Evolutionary conservation across 2,113 vertebrate species (phyloP).

Genomic region (Pangasianodon gigas): DNA sequence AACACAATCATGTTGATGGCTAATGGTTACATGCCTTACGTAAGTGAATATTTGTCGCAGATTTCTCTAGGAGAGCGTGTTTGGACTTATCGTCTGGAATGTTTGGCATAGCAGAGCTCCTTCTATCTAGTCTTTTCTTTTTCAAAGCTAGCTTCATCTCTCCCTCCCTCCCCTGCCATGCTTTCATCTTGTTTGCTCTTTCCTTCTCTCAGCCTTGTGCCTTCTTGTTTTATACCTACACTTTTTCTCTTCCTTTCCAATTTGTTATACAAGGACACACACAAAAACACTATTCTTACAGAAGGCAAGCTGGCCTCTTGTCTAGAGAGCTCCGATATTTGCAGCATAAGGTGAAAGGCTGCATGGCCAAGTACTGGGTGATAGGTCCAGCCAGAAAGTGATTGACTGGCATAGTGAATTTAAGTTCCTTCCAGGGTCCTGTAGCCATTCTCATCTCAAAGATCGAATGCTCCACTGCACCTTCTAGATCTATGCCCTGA

Average conservation of each 20-base stretch:
- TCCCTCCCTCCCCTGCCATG: neutral
- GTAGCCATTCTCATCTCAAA: neutral
- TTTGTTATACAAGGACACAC: slow-evolving; percentile 12
- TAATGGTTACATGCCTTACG: slow-evolving; percentile 49
- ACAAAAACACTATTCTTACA: slow-evolving; percentile 23
- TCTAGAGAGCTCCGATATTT: slow-evolving; percentile 23
- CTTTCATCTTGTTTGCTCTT: slow-evolving; percentile 27
- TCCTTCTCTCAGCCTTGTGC: neutral
- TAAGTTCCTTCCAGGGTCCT: slow-evolving; percentile 32
- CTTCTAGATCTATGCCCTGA: neutral
- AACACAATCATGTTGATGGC: slow-evolving; percentile 27
- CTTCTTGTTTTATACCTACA: slow-evolving; percentile 20
- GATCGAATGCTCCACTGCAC: slow-evolving; percentile 14
- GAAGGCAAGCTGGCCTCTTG: slow-evolving; percentile 18
- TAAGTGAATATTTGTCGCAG: slow-evolving; percentile 50
- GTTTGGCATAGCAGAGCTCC: slow-evolving; percentile 44
- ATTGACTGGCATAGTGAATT: slow-evolving; percentile 41
- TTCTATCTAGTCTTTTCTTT: slow-evolving; percentile 46
- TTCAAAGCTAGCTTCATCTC: slow-evolving; percentile 34
- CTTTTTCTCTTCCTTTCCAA: neutral
- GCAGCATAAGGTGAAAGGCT: slow-evolving; percentile 29
- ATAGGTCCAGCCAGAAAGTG: neutral
- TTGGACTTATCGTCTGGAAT: slow-evolving; percentile 55
- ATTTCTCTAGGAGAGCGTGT: slow-evolving; percentile 48
- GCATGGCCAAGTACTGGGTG: slow-evolving; percentile 12